These are phyloP conservation scores for Hoplias malabaricus DNA, from an alignment of 2,113 vertebrate genomes.

Conservation along the genomic window DNA sequence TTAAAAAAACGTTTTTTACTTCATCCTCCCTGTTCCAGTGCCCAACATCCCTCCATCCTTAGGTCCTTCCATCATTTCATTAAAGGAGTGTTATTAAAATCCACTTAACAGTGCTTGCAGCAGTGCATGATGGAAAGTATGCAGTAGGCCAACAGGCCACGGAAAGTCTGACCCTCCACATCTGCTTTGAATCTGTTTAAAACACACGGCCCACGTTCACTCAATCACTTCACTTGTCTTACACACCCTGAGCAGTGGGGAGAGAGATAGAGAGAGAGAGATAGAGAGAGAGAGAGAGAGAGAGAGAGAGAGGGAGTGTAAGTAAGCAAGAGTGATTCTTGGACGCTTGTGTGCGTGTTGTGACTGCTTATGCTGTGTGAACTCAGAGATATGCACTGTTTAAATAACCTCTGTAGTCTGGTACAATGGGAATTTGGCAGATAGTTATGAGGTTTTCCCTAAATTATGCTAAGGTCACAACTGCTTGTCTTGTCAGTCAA, in stretches of 20 bases:
- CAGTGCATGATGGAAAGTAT: constrained; percentile 61
- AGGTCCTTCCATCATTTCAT: constrained; percentile 64
- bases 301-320: not conserved
- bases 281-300: not conserved
- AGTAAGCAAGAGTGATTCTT: not conserved
- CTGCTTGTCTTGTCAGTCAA: not conserved
- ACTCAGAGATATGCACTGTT: constrained; percentile 1
- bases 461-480: not conserved
- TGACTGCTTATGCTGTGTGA: not conserved
- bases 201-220: constrained; percentile 40
- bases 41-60: not conserved
- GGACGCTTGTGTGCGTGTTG: not conserved
- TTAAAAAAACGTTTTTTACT: not conserved
- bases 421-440: constrained; percentile 1
- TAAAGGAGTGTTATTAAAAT: constrained; percentile 70
- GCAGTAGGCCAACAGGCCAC: constrained; percentile 51
- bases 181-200: constrained; percentile 65
- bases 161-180: constrained; percentile 57
- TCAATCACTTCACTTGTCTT: constrained; percentile 42
- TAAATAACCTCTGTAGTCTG: not conserved
- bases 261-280: not conserved
- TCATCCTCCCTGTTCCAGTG: not conserved
- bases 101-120: constrained; percentile 63
- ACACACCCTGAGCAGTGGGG: constrained; percentile 16
- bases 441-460: not conserved